These are phyloP conservation scores for Mesocricetus auratus DNA, from an alignment of 2,113 vertebrate species.

Conservation along the genomic window DNA sequence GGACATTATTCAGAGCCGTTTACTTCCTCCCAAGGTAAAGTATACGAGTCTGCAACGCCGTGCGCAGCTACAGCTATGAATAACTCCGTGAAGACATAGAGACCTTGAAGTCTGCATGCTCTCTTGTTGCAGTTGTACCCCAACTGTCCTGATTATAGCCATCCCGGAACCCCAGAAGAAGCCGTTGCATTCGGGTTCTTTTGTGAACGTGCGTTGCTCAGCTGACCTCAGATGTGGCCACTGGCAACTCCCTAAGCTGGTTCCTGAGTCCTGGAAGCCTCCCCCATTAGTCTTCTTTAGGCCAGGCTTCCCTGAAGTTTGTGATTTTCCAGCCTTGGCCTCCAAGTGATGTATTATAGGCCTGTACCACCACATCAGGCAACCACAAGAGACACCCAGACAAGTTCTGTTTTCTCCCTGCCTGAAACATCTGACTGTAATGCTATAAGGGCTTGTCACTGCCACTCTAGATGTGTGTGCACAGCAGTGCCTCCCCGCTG, in stretches of 20 bases:
- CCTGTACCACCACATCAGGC: neutral
- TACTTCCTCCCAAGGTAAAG: conserved; percentile 96
- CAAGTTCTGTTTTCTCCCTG: neutral
- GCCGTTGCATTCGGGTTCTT: neutral
- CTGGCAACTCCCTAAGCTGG: too few relatives aligned
- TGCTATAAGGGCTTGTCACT: neutral
- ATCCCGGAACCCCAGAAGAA: neutral
- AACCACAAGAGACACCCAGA: neutral
- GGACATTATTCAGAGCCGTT: conserved; percentile 96
- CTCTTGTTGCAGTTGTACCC: neutral
- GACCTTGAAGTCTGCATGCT: neutral
- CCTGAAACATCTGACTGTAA: neutral
- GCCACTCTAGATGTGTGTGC: neutral
- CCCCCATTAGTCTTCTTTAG: neutral
- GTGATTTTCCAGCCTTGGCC: neutral
- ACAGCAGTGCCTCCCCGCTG: neutral
- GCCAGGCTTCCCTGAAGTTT: neutral
- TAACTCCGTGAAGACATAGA: neutral
- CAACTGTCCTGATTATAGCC: neutral
- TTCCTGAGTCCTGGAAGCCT: neutral
- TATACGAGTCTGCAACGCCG: neutral
- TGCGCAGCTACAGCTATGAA: neutral
- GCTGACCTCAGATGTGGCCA: neutral
- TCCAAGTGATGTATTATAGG: neutral
- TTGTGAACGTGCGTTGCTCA: neutral